Conservation (phyloP, 2,797 vertebrate genomes). For the Taenioides sp. region DNA sequence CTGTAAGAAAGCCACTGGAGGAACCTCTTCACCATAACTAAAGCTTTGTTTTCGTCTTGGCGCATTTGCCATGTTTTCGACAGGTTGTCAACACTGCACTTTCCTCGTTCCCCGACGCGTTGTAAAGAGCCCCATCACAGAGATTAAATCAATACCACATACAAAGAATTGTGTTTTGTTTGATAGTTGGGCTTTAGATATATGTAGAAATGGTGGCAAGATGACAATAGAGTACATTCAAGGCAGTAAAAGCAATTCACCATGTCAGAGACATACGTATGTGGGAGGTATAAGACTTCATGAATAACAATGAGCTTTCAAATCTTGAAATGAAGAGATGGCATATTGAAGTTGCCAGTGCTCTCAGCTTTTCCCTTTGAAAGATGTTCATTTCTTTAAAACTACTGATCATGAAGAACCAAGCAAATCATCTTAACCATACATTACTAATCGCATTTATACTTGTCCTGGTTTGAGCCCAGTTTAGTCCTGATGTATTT, state of each 20-base stretch:
- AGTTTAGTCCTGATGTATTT: not conserved
- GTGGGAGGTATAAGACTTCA: not conserved
- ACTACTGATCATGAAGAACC: not conserved
- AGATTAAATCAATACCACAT: conserved; percentile 33
- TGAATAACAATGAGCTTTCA: not conserved
- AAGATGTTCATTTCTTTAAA: not conserved
- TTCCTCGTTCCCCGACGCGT: conserved; percentile 25
- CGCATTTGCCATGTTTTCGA: conserved; percentile 16
- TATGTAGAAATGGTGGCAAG: conserved; percentile 3
- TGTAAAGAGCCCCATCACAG: conserved; percentile 20
- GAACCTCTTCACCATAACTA: conserved; percentile 29
- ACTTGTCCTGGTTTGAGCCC: not conserved
- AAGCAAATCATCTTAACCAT: not conserved
- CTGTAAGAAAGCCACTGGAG: conserved; percentile 31
- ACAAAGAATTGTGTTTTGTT: conserved; percentile 18
- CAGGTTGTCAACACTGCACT: conserved; percentile 31
- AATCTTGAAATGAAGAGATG: not conserved
- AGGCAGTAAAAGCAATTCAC: not conserved
- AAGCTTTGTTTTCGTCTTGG: conserved; percentile 29
- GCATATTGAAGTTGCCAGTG: not conserved
- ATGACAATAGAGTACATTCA: not conserved
- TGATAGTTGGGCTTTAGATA: conserved; percentile 13
- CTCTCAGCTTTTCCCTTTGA: not conserved
- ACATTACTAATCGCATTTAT: too few relatives aligned
- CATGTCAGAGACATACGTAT: not conserved